Evolutionary conservation across 2,797 vertebrate genomes (phyloP).

Genomic region (Oreochromis grahami): DNA sequence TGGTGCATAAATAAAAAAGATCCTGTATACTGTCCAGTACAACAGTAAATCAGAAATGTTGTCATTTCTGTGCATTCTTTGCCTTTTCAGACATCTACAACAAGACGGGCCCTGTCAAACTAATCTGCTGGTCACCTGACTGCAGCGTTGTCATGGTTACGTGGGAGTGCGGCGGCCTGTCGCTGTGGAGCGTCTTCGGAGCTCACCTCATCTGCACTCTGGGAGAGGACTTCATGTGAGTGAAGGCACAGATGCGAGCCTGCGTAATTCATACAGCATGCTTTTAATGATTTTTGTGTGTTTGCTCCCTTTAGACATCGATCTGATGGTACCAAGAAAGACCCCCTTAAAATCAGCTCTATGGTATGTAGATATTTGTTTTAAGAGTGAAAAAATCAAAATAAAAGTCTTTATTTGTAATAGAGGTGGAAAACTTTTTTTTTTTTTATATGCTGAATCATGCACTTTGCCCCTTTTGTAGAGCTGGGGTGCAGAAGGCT

Average conservation of each 20-base stretch:
- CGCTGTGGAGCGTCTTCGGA: conserved; percentile 97
- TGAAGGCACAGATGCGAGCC: conserved; percentile 28
- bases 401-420: neutral
- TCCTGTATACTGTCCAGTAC: neutral
- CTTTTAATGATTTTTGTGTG: neutral
- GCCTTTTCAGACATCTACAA: conserved; percentile 89
- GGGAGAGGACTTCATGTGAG: conserved; percentile 97
- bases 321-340: conserved; percentile 96
- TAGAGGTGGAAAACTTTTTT: neutral
- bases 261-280: neutral
- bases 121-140: conserved; percentile 96
- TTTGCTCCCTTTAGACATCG: conserved; percentile 79
- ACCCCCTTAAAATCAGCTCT: conserved; percentile 93
- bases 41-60: neutral
- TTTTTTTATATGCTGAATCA: neutral
- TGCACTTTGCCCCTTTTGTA: conserved; percentile 23
- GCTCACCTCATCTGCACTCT: conserved; percentile 98
- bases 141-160: conserved; percentile 94
- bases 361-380: conserved; percentile 79
- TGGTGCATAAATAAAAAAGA: neutral
- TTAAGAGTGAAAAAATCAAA: neutral
- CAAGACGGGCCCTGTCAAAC: conserved; percentile 93
- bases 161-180: conserved; percentile 94
- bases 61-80: neutral
- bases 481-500: conserved; percentile 97